Percentiles rank a stretch among this genome's conserved stretches.
phyloP scores from a whole-genome alignment of 1,140 invertebrate species.

The Pollicipes pollicipes region DNA sequence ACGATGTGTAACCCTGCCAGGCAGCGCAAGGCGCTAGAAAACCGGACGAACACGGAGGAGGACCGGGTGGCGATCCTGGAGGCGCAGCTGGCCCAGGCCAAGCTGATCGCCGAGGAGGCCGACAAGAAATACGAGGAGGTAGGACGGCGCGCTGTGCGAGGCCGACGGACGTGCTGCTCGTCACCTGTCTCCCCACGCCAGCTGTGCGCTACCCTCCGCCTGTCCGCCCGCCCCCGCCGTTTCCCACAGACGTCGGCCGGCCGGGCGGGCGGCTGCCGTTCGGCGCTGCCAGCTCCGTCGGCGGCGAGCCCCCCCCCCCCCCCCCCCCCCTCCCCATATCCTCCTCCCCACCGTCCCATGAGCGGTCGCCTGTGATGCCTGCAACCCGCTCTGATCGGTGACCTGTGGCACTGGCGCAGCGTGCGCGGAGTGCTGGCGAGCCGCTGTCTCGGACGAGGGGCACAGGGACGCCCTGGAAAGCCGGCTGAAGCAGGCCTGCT shows the following conservation, averaged over 20 bases:
- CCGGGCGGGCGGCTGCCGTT: too few species aligned
- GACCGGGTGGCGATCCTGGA: conserved; percentile 87
- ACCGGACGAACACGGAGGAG: conserved; percentile 96
- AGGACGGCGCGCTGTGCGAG: conserved; percentile 7
- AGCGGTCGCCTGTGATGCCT: too few species aligned
- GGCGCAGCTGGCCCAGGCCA: conserved; percentile 84
- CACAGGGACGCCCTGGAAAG: conserved; percentile 97
- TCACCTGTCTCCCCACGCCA: not conserved
- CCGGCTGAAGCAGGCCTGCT: conserved; percentile 97
- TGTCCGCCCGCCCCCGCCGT: not conserved
- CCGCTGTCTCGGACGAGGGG: conserved; percentile 98
- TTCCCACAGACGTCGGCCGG: too few species aligned
- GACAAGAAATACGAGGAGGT: conserved; percentile 99
- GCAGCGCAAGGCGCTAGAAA: conserved; percentile 96
- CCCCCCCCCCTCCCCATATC: too few species aligned
- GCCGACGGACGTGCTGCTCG: too few species aligned
- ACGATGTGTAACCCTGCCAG: too few species aligned
- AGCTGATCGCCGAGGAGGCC: conserved; percentile 93
- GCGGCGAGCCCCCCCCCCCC: too few species aligned
- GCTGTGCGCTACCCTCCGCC: not conserved
- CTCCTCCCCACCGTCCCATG: too few species aligned
- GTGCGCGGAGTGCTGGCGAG: conserved; percentile 99
- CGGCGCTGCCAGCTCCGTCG: too few species aligned
- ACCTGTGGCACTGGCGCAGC: too few species aligned
- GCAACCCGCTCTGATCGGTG: too few species aligned